Evolutionary conservation across 1,140 invertebrate genomes (phyloP).

Genomic region (Diachasma alloeum): DNA sequence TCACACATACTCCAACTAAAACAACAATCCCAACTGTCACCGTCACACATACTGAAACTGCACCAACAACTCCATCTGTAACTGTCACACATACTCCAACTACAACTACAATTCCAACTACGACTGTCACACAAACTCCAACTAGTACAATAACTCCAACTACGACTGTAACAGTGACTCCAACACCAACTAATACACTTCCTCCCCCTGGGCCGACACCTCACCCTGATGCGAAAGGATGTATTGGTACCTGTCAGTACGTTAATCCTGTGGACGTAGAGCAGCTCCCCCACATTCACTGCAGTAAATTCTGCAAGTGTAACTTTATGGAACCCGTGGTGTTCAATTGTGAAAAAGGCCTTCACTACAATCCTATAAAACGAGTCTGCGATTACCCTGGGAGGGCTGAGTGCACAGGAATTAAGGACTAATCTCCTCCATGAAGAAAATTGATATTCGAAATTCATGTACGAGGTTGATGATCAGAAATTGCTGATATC

Average conservation of each 20-base stretch:
- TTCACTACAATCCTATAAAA: slow-evolving; percentile 62
- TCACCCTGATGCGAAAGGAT: background rate
- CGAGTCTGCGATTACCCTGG: slow-evolving; percentile 56
- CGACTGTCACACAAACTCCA: too few species aligned
- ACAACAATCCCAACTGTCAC: background rate
- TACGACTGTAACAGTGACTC: too few species aligned
- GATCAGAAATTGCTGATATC: too few species aligned
- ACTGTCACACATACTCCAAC: background rate
- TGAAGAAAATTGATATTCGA: background rate
- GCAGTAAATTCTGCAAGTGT: slow-evolving; percentile 51
- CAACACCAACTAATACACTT: background rate
- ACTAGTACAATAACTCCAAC: background rate
- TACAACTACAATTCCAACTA: background rate
- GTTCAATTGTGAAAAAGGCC: slow-evolving; percentile 40
- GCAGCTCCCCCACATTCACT: slow-evolving; percentile 42
- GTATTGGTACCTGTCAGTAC: slow-evolving; percentile 24
- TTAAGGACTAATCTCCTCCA: slow-evolving; percentile 32
- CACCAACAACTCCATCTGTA: background rate
- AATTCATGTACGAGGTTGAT: background rate
- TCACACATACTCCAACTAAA: background rate
- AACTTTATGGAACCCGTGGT: slow-evolving; percentile 32
- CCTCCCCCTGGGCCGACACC: background rate
- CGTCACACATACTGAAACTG: background rate
- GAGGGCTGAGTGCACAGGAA: background rate
- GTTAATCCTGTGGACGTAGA: background rate